Base-by-base conservation (phyloP, 2,888 invertebrate genomes). In the Luffia ferchaultella region DNA sequence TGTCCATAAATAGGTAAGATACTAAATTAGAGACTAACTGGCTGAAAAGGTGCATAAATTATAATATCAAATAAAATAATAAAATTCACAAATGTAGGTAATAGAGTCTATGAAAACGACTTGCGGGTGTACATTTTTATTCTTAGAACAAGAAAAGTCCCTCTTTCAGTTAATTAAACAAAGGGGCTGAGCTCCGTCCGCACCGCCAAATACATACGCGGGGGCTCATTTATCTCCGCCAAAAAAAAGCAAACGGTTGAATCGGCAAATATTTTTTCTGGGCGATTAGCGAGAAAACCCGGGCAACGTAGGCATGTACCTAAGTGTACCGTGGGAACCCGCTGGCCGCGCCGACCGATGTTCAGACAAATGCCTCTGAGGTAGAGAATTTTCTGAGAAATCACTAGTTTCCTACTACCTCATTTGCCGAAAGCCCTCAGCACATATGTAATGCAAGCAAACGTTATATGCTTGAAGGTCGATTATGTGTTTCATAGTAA, bases 241-340 rank as follows among this genome's bases (percentile, higher is more conserved):
- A 69, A 73, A 75, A 77, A n/a, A 73, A 73, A 63, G 65, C 47
- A 43, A 64, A 61, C 63, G 60, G 73, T 71, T 67, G 73, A 76
- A 68, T 79, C 74, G 64, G 74, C 79, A 75, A 78, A 77, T 79
- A 76, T 80, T 82, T 82, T 79, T 80, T 80, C 73, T 75, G 69
- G 74, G 65, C 76, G 74, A 80, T 83, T 82, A 82, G 76, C 72
- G 73, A 66, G 73, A 73, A 49, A 49, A 43, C 44, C 44, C 20
- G 16, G 49, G 19, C 49, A 18, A 49, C 12, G 30, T 7, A 12
- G 30, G 30, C 12, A 30, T 12, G 30, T 30, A 30, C 12, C 5
- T 30, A n/a, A n/a, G n/a, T n/a, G n/a, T n/a, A n/a, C n/a, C n/a
- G n/a, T n/a, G n/a, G 30, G 30, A 3, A 12, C 30, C 3, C 30